These are phyloP conservation scores for Halcyon badia DNA, from an alignment of 2,797 vertebrate species.

Conservation along the genomic window DNA sequence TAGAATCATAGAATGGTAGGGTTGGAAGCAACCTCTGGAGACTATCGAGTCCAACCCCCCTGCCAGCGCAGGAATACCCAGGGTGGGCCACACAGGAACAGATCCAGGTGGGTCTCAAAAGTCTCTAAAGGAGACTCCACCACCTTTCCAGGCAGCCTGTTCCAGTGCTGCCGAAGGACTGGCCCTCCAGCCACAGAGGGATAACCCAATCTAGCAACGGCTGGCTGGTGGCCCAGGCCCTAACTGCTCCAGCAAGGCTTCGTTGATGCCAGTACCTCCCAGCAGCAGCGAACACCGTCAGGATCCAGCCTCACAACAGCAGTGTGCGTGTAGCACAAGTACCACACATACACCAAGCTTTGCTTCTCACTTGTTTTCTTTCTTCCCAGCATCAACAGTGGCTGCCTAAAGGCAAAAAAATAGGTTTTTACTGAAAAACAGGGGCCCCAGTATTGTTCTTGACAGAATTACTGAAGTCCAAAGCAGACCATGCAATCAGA, in stretches of 20 bases:
- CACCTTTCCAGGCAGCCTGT: too few relatives aligned
- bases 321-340: background rate
- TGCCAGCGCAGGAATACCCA: too few relatives aligned
- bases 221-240: background rate
- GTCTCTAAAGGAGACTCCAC: too few relatives aligned
- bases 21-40: too few relatives aligned
- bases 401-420: background rate
- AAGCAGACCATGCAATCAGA: background rate
- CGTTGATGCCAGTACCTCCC: background rate
- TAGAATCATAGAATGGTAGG: background rate
- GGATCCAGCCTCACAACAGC: background rate
- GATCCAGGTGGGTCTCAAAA: too few relatives aligned
- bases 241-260: background rate
- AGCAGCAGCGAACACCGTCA: background rate
- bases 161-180: background rate
- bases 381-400: background rate
- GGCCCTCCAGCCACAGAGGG: conserved; percentile 33
- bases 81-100: too few relatives aligned
- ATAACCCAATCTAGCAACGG: background rate
- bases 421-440: background rate
- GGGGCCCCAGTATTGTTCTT: background rate
- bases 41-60: too few relatives aligned
- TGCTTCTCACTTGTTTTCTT: background rate
- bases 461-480: background rate
- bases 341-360: rapidly evolving